Evolutionary conservation across 2,113 vertebrate species (phyloP), one percentile per base, ranked within the genome.

Genomic region (Stegostoma tigrinum): DNA sequence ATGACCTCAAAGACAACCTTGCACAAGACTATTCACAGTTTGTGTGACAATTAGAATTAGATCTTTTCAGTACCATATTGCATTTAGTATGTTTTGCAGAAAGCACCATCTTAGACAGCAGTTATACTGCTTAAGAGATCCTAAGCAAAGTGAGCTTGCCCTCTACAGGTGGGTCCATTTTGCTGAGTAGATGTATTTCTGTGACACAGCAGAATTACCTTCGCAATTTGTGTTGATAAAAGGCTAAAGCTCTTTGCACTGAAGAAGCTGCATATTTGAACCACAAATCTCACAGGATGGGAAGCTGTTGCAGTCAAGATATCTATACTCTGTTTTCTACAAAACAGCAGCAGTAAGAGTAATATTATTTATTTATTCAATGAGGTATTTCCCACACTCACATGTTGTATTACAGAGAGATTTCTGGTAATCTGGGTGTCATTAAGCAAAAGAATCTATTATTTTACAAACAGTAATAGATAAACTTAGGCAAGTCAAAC

Each of bases 201-300:
- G 34, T 91, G 61, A 38, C 17, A 38, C 17, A n/a, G n/a, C 64
- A n/a, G 61, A 87, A 55, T 87, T 87, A 87, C 30, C 27, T 10
- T n/a, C 61, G 55, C 55, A 90, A n/a, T 90, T 61, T 90, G 52
- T n/a, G 52, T 90, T 90, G 87, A 64, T 14, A n/a, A 30, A 12
- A 90, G 64, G 61, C 64, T 38, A 38, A 91, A n/a, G 34, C 89
- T 93, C 27, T 90, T 61, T 64, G 55, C 30, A 64, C 89, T 91
- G 34, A 91, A 91, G 89, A 66, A 91, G 38, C 17, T 91, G 3
- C 15, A 23, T 64, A 21, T n/a, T 66, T 66, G 21, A 91, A 66
- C 61, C 19, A 93, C 64, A 93, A 93, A 93, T 93, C 89, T 66
- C 34, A 66, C 55, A 66, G 61, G 30, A 93, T 93, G 61, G 89